Conservation (phyloP, 2,888 invertebrate genomes). For the Meiosimyza decipiens region DNA sequence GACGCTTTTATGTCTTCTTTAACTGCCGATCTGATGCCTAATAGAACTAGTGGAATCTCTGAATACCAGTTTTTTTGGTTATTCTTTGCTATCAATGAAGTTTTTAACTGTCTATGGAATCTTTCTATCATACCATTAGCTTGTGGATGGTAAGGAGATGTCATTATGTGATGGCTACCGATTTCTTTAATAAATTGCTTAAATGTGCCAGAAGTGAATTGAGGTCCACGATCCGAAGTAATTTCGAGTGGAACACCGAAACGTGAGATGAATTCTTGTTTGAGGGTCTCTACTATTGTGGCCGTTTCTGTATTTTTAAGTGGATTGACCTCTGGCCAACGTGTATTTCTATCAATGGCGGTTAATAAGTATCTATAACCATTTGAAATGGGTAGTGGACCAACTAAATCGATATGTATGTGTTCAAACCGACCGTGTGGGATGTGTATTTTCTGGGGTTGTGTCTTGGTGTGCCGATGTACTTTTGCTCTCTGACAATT, state of each 20-base stretch:
- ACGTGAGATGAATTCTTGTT: not conserved
- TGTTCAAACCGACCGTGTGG: constrained; percentile 8
- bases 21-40: not conserved
- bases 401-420: not conserved
- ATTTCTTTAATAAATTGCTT: not conserved
- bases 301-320: not conserved
- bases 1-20: not conserved
- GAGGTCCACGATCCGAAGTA: not conserved
- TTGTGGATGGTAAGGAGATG: not conserved
- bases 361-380: not conserved
- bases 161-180: not conserved
- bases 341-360: not conserved
- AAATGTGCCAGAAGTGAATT: not conserved
- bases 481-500: too few relatives aligned
- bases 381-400: not conserved
- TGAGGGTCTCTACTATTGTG: not conserved
- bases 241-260: not conserved
- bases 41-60: not conserved
- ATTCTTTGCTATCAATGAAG: not conserved
- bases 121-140: not conserved
- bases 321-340: not conserved
- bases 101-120: not conserved
- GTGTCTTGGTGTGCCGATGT: not conserved
- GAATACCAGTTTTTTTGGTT: not conserved
- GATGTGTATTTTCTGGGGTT: not conserved